These are phyloP conservation scores for Glossophaga mutica DNA, from an alignment of 2,797 vertebrate species.

Conservation along the genomic window DNA sequence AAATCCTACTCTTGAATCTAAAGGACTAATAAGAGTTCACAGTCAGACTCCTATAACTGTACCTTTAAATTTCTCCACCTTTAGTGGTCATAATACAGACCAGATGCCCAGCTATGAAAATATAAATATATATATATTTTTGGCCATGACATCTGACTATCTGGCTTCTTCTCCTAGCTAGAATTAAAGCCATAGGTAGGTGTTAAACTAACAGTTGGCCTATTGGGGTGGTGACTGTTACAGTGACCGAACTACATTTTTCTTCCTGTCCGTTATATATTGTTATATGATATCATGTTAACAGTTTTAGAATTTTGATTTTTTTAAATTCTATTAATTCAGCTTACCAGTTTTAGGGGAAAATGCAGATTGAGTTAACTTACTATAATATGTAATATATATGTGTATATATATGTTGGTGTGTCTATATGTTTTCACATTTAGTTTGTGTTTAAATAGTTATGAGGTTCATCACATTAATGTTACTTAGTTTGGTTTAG, in stretches of 20 bases:
- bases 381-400: not conserved
- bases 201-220: constrained; percentile 33
- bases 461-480: not conserved
- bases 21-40: not conserved
- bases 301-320: not conserved
- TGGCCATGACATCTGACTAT: constrained; percentile 35
- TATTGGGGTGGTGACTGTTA: constrained; percentile 35
- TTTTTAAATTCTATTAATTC: not conserved
- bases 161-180: constrained; percentile 37
- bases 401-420: not conserved
- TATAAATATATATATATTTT: not conserved
- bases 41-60: not conserved
- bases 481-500: not conserved
- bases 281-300: not conserved
- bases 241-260: constrained; percentile 8
- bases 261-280: not conserved
- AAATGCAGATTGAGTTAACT: not conserved
- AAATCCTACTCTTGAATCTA: not conserved
- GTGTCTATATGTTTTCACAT: not conserved
- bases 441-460: not conserved
- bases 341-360: not conserved
- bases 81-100: not conserved
- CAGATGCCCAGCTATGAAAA: constrained; percentile 48
- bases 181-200: constrained; percentile 6
- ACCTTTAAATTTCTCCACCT: constrained; percentile 23